Conservation (phyloP, 2,113 vertebrate genomes). For the Oryzias woworae region DNA sequence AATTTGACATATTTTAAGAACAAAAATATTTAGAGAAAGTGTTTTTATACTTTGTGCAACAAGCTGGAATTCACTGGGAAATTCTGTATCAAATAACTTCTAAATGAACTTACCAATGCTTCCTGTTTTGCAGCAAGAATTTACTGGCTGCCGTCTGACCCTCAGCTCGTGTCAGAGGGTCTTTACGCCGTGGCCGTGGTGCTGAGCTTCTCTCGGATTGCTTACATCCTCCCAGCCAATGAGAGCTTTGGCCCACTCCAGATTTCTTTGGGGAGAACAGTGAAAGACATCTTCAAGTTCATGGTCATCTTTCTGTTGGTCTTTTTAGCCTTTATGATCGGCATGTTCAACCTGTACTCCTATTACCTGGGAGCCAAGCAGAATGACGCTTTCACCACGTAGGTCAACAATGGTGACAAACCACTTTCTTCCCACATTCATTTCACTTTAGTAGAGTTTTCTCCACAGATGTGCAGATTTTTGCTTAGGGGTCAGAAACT, state of each 20-base stretch:
- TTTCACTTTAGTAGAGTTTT: too few species aligned
- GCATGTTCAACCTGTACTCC: constrained; percentile 98
- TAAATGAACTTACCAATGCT: not conserved
- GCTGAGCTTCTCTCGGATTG: constrained; percentile 96
- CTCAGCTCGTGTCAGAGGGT: constrained; percentile 95
- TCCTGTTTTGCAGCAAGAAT: constrained; percentile 81
- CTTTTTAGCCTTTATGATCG: constrained; percentile 98
- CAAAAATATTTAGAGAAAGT: too few species aligned
- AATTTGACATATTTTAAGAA: too few species aligned
- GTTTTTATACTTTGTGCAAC: too few species aligned
- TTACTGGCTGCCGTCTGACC: constrained; percentile 91
- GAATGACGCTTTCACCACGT: constrained; percentile 98
- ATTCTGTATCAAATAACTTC: not conserved
- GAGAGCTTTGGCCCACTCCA: constrained; percentile 97
- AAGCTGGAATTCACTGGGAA: not conserved
- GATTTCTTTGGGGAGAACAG: constrained; percentile 95
- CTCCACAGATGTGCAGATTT: too few species aligned
- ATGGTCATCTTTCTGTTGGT: constrained; percentile 99
- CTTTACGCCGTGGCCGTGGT: constrained; percentile 96
- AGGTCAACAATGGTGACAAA: constrained; percentile 53
- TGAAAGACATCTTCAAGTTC: constrained; percentile 99
- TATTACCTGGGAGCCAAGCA: constrained; percentile 95
- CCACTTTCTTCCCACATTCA: too few species aligned
- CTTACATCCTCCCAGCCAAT: constrained; percentile 96
- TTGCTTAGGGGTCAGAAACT: too few species aligned